These are phyloP conservation scores for Hydrophis major DNA, from an alignment of 2,797 vertebrate genomes.

Conservation along the genomic window DNA sequence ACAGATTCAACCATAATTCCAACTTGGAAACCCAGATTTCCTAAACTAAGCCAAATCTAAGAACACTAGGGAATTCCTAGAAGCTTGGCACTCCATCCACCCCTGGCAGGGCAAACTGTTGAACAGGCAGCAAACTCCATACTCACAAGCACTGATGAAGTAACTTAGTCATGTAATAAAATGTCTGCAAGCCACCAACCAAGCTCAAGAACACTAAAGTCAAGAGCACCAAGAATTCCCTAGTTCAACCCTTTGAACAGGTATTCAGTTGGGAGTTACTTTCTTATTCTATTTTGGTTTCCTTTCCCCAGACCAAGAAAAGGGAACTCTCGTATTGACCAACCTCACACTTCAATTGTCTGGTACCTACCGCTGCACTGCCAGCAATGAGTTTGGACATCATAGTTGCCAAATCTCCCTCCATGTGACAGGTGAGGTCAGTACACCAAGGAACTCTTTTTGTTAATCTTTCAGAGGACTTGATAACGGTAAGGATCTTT, in stretches of 20 bases:
- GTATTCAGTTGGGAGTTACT: neutral
- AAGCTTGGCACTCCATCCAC: neutral
- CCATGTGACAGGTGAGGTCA: slow-evolving; percentile 57
- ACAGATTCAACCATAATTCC: neutral
- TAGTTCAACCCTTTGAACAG: neutral
- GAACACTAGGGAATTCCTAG: neutral
- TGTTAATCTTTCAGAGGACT: neutral
- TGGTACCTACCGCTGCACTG: slow-evolving; percentile 71
- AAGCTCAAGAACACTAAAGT: neutral
- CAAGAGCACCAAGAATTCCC: neutral
- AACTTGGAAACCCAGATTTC: neutral
- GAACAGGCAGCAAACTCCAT: neutral
- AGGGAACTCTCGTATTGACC: slow-evolving; percentile 66
- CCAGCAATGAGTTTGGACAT: slow-evolving; percentile 69
- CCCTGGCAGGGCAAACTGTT: neutral
- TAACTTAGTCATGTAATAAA: neutral
- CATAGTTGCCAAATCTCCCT: slow-evolving; percentile 64
- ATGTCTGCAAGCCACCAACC: neutral
- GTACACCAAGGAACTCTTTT: neutral
- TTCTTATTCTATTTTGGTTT: slow-evolving; percentile 1
- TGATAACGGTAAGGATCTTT: neutral
- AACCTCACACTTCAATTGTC: slow-evolving; percentile 70
- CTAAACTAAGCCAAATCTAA: neutral
- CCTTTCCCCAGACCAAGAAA: slow-evolving; percentile 64
- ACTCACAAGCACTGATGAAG: neutral